Evolutionary conservation across 1,140 invertebrate species (phyloP).

Genomic region (Octopus sinensis): DNA sequence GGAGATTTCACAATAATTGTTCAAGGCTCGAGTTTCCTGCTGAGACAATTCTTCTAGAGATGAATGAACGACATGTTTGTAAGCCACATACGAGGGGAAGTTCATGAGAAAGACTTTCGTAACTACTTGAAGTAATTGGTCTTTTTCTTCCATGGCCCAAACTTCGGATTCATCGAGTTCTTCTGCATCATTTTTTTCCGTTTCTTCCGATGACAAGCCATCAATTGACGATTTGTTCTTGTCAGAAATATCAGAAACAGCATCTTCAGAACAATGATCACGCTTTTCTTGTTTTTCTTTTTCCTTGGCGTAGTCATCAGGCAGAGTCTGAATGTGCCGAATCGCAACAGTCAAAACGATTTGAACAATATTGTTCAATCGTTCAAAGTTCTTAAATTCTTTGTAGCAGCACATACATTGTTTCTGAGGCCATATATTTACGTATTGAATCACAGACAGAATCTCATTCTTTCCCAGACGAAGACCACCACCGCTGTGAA

Average conservation of each 20-base stretch:
- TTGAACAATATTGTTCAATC: constrained; percentile 81
- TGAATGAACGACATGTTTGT: constrained; percentile 69
- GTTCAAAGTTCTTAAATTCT: constrained; percentile 84
- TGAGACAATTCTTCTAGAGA: constrained; percentile 73
- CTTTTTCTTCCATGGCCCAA: constrained; percentile 74
- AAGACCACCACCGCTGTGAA: constrained; percentile 42
- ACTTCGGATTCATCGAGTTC: constrained; percentile 38
- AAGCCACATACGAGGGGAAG: constrained; percentile 87
- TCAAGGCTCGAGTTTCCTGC: constrained; percentile 73
- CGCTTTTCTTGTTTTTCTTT: constrained; percentile 28
- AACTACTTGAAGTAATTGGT: constrained; percentile 74
- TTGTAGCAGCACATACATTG: constrained; percentile 91
- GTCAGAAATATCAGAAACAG: constrained; percentile 19
- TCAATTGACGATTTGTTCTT: constrained; percentile 19
- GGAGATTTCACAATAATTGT: constrained; percentile 79
- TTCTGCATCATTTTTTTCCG: constrained; percentile 25
- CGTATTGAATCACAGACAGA: constrained; percentile 67
- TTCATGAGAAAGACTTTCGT: constrained; percentile 81
- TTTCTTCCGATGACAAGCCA: constrained; percentile 24
- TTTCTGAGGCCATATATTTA: constrained; percentile 72
- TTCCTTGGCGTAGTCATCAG: constrained; percentile 45
- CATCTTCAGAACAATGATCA: constrained; percentile 18
- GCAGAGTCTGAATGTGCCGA: constrained; percentile 51
- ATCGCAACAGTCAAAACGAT: constrained; percentile 65
- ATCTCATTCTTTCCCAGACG: constrained; percentile 63